Percentiles rank a stretch among this genome's conserved stretches.
These are phyloP conservation scores for Acropora tenuis DNA, from an alignment of 64 coral and sea anemone genomes.

Conservation along the genomic window DNA sequence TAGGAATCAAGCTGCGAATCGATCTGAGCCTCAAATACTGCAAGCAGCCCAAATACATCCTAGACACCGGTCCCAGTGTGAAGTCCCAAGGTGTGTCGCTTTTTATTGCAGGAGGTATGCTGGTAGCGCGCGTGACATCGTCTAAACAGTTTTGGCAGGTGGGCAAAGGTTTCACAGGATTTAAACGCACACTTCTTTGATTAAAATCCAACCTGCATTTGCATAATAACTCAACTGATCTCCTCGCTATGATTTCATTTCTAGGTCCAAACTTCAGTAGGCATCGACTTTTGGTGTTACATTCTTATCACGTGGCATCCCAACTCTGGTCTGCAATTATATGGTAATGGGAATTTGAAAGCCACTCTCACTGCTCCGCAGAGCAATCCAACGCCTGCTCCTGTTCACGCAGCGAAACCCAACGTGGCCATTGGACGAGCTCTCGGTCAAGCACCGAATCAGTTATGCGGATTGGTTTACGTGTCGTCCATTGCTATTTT, in stretches of 20 bases:
- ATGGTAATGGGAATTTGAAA: constrained; percentile 50
- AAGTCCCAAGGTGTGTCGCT: constrained; percentile 84
- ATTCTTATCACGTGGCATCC: constrained; percentile 86
- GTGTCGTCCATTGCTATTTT: constrained; percentile 89
- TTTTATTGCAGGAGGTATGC: constrained; percentile 54
- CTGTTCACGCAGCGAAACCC: constrained; percentile 36
- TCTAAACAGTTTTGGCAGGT: constrained; percentile 75
- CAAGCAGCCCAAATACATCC: constrained; percentile 68
- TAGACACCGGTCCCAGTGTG: constrained; percentile 90
- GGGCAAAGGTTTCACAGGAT: neutral
- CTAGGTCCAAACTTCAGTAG: constrained; percentile 46
- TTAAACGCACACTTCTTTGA: neutral
- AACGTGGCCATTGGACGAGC: constrained; percentile 84
- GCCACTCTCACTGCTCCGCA: neutral
- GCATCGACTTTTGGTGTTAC: constrained; percentile 77
- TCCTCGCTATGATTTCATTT: neutral
- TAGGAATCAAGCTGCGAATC: constrained; percentile 93
- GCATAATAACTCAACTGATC: neutral
- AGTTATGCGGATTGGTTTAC: constrained; percentile 77
- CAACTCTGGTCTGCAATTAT: constrained; percentile 66
- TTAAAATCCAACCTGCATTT: no score
- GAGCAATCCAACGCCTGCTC: constrained; percentile 20
- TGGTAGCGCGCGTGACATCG: constrained; percentile 69
- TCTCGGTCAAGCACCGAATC: constrained; percentile 29
- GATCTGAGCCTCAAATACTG: constrained; percentile 56